phyloP scores from a whole-genome alignment of 2,888 invertebrate species.

The Atethmia centrago region DNA sequence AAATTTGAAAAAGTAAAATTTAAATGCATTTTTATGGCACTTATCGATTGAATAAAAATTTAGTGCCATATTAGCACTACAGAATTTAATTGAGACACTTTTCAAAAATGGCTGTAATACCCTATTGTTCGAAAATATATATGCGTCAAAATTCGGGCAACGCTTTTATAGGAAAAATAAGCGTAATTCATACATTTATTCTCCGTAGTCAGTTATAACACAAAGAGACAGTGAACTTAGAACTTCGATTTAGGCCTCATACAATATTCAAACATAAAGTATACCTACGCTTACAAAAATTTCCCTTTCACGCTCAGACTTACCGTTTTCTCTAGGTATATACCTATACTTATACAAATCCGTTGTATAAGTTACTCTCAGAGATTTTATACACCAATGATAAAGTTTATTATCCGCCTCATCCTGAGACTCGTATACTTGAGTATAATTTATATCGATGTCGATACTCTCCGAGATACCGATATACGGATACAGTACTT shows the following conservation, averaged over 20 bases:
- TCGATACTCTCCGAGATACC: constrained; percentile 7
- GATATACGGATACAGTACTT: constrained; percentile 13
- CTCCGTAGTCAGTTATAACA: no score
- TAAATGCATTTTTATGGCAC: no score
- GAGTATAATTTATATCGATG: constrained; percentile 19
- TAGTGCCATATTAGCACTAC: no score
- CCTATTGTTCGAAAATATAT: no score
- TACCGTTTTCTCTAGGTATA: not conserved
- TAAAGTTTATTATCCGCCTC: constrained; percentile 34
- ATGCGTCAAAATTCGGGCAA: no score
- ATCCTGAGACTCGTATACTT: not conserved
- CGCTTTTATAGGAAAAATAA: no score
- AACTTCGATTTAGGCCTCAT: not conserved
- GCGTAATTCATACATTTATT: no score
- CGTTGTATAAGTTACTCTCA: not conserved
- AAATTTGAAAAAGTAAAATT: no score
- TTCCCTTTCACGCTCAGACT: not conserved
- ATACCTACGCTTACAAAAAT: not conserved
- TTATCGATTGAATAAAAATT: no score
- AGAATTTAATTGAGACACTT: no score
- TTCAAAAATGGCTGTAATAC: no score
- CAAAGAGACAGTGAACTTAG: not conserved
- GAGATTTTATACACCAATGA: constrained; percentile 11
- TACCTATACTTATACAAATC: not conserved
- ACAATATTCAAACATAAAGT: constrained; percentile 13